A percentile compares a stretch with the other conserved stretches of the same genome.
Conservation (phyloP, 2,888 invertebrate genomes). For the Antitype chi region DNA sequence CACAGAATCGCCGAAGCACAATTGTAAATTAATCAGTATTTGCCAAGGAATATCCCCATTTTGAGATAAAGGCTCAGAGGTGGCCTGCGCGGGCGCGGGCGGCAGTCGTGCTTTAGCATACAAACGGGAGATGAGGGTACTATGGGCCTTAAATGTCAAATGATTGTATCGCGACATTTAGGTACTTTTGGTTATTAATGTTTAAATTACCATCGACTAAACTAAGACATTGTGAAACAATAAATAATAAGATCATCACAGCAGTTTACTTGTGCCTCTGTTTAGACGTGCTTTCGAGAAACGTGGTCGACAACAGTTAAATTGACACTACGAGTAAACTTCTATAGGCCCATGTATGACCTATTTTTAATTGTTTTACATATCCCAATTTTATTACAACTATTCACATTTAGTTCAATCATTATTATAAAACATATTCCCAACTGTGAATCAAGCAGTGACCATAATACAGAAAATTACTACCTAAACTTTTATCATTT, state of each 20-base stretch:
- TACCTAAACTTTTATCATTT: background rate
- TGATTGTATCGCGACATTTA: background rate
- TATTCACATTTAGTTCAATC: background rate
- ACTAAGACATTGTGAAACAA: background rate
- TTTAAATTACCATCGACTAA: background rate
- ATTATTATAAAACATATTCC: too few species aligned
- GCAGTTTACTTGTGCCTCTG: background rate
- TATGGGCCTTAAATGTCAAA: too few species aligned
- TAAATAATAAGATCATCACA: background rate
- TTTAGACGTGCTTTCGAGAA: background rate
- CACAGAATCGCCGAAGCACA: too few species aligned
- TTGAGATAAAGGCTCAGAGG: too few species aligned
- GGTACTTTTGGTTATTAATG: background rate
- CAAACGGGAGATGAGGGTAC: too few species aligned
- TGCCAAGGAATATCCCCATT: too few species aligned
- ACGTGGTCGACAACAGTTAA: too few species aligned
- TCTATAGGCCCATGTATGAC: background rate
- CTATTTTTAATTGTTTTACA: background rate
- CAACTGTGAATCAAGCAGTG: background rate
- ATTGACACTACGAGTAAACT: background rate
- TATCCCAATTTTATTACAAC: background rate
- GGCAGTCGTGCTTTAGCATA: too few species aligned
- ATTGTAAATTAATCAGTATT: too few species aligned
- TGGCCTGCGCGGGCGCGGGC: too few species aligned
- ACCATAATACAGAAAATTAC: background rate